Evolutionary conservation across 2,797 vertebrate genomes (phyloP).

Genomic region (Hybognathus amarus): DNA sequence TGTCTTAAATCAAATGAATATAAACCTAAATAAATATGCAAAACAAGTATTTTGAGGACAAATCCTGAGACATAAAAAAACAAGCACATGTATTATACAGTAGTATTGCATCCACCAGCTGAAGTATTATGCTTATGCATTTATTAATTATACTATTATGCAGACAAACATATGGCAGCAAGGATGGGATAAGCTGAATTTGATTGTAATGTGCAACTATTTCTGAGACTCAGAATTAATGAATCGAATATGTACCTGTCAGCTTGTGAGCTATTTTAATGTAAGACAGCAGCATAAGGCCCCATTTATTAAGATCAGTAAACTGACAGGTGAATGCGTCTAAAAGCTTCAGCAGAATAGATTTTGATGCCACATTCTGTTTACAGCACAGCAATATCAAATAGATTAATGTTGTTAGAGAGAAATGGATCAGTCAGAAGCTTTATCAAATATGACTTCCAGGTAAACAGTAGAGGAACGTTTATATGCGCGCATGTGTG

Average conservation of each 20-base stretch:
- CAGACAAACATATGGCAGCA: slow-evolving; percentile 27
- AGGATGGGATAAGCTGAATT: slow-evolving; percentile 19
- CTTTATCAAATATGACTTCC: slow-evolving; percentile 50
- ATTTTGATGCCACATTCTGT: slow-evolving; percentile 49
- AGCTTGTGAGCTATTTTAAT: slow-evolving; percentile 29
- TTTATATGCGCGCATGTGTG: neutral
- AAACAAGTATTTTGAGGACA: neutral
- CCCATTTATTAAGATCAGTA: slow-evolving; percentile 52
- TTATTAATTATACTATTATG: neutral
- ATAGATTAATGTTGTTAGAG: slow-evolving; percentile 47
- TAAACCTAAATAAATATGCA: too few relatives aligned
- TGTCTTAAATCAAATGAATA: neutral
- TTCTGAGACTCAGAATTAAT: neutral
- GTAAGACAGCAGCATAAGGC: slow-evolving; percentile 1
- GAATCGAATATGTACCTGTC: neutral
- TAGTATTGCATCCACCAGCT: neutral
- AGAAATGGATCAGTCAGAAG: slow-evolving; percentile 42
- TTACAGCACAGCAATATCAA: slow-evolving; percentile 45
- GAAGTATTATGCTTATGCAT: slow-evolving; percentile 1
- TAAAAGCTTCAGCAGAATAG: slow-evolving; percentile 42
- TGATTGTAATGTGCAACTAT: slow-evolving; percentile 1
- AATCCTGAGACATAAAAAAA: neutral
- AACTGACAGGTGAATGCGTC: slow-evolving; percentile 54
- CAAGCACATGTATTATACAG: neutral
- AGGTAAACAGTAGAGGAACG: slow-evolving; percentile 20